Percentiles rank a stretch among this genome's conserved stretches.
Evolutionary conservation across 2,113 vertebrate genomes (phyloP).

Genomic region (Mus spicilegus): DNA sequence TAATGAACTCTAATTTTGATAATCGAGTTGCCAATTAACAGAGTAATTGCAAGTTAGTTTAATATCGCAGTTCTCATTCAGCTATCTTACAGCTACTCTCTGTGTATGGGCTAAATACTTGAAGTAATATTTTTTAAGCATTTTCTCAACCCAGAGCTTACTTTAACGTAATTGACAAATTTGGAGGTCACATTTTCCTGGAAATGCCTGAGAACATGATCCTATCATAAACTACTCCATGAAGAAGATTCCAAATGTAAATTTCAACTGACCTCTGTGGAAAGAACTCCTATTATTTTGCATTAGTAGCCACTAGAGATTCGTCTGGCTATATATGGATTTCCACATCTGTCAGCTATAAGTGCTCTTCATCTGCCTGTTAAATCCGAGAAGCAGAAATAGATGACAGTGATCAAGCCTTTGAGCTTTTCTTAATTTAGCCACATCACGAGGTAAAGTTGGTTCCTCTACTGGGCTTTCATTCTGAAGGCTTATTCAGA

Average conservation of each 20-base stretch:
- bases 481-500: slow-evolving; percentile 61
- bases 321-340: slow-evolving; percentile 76
- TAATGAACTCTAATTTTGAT: slow-evolving; percentile 87
- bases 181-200: slow-evolving; percentile 72
- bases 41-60: slow-evolving; percentile 80
- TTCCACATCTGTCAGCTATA: slow-evolving; percentile 82
- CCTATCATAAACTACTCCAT: slow-evolving; percentile 67
- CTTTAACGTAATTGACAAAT: slow-evolving; percentile 70
- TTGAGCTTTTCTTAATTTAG: slow-evolving; percentile 74
- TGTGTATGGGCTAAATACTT: slow-evolving; percentile 60
- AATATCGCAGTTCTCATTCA: slow-evolving; percentile 74
- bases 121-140: slow-evolving; percentile 48
- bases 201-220: slow-evolving; percentile 56
- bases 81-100: slow-evolving; percentile 71
- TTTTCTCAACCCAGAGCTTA: slow-evolving; percentile 68
- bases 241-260: slow-evolving; percentile 76
- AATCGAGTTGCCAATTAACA: slow-evolving; percentile 83
- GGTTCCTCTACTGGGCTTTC: slow-evolving; percentile 62
- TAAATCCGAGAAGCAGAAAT: slow-evolving; percentile 78
- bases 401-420: slow-evolving; percentile 79
- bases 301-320: slow-evolving; percentile 77
- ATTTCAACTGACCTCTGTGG: slow-evolving; percentile 75
- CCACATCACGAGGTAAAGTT: slow-evolving; percentile 72
- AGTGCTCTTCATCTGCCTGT: slow-evolving; percentile 80
- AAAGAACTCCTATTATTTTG: slow-evolving; percentile 78